Evolutionary conservation across 2,797 vertebrate species (phyloP).

Genomic region (Sphaeramia orbicularis): DNA sequence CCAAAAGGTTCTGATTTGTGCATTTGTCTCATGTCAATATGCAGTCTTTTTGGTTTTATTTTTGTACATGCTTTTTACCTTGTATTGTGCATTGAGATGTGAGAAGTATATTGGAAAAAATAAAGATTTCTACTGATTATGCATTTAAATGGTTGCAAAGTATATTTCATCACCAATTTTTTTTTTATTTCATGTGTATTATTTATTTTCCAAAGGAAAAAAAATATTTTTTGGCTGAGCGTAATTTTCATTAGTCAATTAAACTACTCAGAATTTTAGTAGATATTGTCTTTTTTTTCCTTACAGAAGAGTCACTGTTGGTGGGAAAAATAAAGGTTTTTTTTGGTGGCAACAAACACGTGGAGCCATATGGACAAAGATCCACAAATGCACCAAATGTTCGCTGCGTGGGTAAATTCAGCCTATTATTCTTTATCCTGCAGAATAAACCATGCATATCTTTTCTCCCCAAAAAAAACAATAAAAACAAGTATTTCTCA

Average conservation of each 20-base stretch:
- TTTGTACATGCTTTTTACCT: slow-evolving; percentile 84
- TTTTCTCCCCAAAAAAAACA: not conserved
- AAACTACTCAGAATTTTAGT: not conserved
- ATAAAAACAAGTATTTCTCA: not conserved
- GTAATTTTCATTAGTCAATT: slow-evolving; percentile 1
- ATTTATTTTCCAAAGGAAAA: not conserved
- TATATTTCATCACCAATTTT: slow-evolving; percentile 17
- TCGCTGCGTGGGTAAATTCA: slow-evolving; percentile 22
- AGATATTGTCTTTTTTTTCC: slow-evolving; percentile 1
- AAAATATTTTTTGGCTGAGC: too few species aligned
- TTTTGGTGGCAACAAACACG: slow-evolving; percentile 12
- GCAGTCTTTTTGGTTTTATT: slow-evolving; percentile 78
- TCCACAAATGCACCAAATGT: slow-evolving; percentile 68
- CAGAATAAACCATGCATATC: not conserved
- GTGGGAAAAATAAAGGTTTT: slow-evolving; percentile 18
- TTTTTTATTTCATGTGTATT: not conserved
- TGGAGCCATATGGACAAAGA: slow-evolving; percentile 58
- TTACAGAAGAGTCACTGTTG: slow-evolving; percentile 28
- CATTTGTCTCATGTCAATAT: slow-evolving; percentile 74
- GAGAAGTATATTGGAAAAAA: slow-evolving; percentile 82
- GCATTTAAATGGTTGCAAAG: slow-evolving; percentile 60
- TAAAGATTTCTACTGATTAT: slow-evolving; percentile 84
- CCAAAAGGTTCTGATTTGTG: slow-evolving; percentile 59
- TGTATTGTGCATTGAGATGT: slow-evolving; percentile 82
- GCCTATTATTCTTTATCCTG: slow-evolving; percentile 9